Evolutionary conservation across 35 echinoderm and acorn worm species (phyloP).

Genomic region (Nesometra sesokonis): DNA sequence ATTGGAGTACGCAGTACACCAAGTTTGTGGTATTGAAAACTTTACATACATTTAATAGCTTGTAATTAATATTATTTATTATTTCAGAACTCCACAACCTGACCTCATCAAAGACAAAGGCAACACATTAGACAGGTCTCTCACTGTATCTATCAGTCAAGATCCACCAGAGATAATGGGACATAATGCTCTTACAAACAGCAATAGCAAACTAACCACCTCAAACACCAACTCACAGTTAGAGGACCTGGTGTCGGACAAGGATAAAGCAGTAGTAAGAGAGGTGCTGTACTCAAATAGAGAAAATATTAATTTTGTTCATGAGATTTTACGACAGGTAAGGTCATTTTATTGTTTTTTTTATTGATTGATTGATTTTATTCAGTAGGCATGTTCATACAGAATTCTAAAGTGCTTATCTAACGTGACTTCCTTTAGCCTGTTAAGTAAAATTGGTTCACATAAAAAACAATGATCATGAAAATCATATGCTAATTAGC

Average conservation of each 20-base stretch:
- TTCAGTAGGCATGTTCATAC: no score
- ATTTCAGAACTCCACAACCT: background rate
- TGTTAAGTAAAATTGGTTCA: no score
- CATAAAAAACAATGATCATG: no score
- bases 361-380: no score
- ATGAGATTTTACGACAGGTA: conserved; percentile 96
- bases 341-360: background rate
- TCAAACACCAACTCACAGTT: background rate
- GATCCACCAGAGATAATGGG: background rate
- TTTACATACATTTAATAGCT: no score
- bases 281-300: conserved; percentile 75
- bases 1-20: no score
- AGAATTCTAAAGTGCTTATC: no score
- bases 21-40: no score
- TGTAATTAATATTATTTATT: no score
- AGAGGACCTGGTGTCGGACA: conserved; percentile 24
- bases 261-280: conserved; percentile 46
- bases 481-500: no score
- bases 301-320: conserved; percentile 88
- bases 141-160: background rate
- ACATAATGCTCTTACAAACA: background rate
- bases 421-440: no score
- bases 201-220: background rate
- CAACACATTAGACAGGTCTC: background rate
- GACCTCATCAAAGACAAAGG: background rate